Base-by-base conservation (phyloP, 2,888 invertebrate species). In the Aspidiotus rigidus region DNA sequence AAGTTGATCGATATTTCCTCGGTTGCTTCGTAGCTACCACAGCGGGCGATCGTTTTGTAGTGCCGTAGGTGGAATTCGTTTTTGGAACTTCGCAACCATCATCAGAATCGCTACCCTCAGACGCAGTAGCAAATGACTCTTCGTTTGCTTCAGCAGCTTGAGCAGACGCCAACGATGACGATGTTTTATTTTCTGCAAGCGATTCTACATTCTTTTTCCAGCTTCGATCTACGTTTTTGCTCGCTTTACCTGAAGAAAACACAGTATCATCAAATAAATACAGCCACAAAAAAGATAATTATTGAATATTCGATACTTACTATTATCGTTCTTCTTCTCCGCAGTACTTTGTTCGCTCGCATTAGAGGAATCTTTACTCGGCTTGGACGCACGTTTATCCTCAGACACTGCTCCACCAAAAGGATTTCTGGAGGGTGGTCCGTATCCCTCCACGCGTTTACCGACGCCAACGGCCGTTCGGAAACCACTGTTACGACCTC, bases 381-480 rank as follows among this genome's bases (percentile, higher is more conserved):
- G 13, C 15, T 59, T 49, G n/a, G 56, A 57, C n/a, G 41, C 44
- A 17, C 67, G 17, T 67, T 59, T 60, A 39, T 67, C 67, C 13
- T 67, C 67, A 8, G 44, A 16, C 41, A 28, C 49, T 2, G 59
- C 39, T n/a, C 17, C 42, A 28, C 59, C 16, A 39, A 62, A 63
- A 0, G 62, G 62, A 13, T 55, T 62, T 28, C 63, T 62, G 8
- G 62, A 42, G 2, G 62, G 55, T 7, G 69, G 63, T 7, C 69
- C 69, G 39, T 69, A 69, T 9, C 62, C 63, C 39, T 67, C 67
- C 60, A 67, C 42, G 41, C 67, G 59, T 60, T 67, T 67, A 53
- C 59, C 39, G 9, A 64, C 54, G 39, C 41, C 41, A 10, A 9
- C 55, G 10, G 55, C n/a, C 1, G 39, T 54, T 7, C 64, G 64